Percentiles rank a stretch among this genome's conserved stretches.
Evolutionary conservation across 2,888 invertebrate genomes (phyloP).

Genomic region (Leptarthrus brevirostris): DNA sequence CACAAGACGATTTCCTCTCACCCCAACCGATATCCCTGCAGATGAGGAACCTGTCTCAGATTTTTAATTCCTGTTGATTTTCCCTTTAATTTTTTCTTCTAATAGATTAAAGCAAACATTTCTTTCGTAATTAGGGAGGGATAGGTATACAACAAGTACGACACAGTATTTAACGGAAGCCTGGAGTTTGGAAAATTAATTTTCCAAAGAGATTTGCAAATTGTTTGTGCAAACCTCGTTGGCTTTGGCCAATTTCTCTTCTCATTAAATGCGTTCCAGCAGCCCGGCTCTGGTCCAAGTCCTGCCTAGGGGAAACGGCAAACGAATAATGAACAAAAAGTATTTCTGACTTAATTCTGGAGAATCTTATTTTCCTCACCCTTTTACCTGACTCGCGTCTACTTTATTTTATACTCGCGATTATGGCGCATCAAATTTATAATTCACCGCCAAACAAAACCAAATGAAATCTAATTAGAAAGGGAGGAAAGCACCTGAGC

Average conservation of each 20-base stretch:
- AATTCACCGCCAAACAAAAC: slow-evolving; percentile 43
- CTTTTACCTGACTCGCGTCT: slow-evolving; percentile 33
- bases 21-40: background rate
- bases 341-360: slow-evolving; percentile 46
- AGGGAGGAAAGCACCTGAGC: slow-evolving; percentile 44
- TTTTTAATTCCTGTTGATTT: slow-evolving; percentile 33
- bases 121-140: slow-evolving; percentile 35
- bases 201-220: slow-evolving; percentile 41
- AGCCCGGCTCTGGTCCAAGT: slow-evolving; percentile 1
- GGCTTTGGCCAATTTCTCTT: slow-evolving; percentile 44
- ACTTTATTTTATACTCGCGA: slow-evolving; percentile 46
- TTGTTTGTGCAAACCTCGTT: slow-evolving; percentile 43
- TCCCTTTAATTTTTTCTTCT: slow-evolving; percentile 10
- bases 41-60: background rate
- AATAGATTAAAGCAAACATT: slow-evolving; percentile 47
- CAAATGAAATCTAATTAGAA: slow-evolving; percentile 49
- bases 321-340: slow-evolving; percentile 44
- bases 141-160: background rate
- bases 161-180: slow-evolving; percentile 3
- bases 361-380: slow-evolving; percentile 35
- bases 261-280: slow-evolving; percentile 46
- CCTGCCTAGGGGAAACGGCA: background rate
- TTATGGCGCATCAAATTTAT: slow-evolving; percentile 45
- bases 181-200: slow-evolving; percentile 42
- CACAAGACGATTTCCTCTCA: too few species aligned